phyloP scores from a whole-genome alignment of 2,888 invertebrate genomes.

The Pseudoips prasinana region DNA sequence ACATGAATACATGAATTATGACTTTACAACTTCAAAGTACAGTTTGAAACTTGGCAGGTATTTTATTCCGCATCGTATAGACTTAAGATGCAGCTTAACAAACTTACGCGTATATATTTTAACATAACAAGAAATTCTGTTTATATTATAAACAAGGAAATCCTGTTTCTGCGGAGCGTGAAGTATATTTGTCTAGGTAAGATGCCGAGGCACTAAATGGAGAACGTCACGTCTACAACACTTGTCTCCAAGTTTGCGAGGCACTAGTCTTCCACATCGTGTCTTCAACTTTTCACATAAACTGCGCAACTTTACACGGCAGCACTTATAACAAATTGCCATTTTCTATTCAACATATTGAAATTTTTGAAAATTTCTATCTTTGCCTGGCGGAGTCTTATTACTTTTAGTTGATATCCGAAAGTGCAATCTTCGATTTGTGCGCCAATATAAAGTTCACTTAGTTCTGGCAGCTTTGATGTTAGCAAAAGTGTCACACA shows the following conservation, averaged over 20 bases:
- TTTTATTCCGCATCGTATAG: slow-evolving; percentile 9
- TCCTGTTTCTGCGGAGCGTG: slow-evolving; percentile 32
- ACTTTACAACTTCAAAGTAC: slow-evolving; percentile 9
- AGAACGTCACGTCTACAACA: slow-evolving; percentile 68
- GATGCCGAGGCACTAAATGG: slow-evolving; percentile 47
- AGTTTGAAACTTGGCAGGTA: slow-evolving; percentile 7
- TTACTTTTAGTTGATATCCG: slow-evolving; percentile 28
- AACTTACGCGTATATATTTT: slow-evolving; percentile 30
- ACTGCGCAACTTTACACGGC: slow-evolving; percentile 66
- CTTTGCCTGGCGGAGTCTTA: slow-evolving; percentile 25
- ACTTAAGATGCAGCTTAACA: slow-evolving; percentile 24
- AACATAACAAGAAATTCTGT: slow-evolving; percentile 30
- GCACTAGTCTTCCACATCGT: slow-evolving; percentile 52
- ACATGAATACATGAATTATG: neutral
- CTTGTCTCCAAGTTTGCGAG: slow-evolving; percentile 66
- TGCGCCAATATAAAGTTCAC: slow-evolving; percentile 14
- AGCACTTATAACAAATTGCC: slow-evolving; percentile 63
- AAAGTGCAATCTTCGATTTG: slow-evolving; percentile 23
- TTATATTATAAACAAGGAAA: slow-evolving; percentile 35
- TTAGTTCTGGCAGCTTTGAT: slow-evolving; percentile 2
- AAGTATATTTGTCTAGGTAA: slow-evolving; percentile 49
- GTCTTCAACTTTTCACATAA: slow-evolving; percentile 76
- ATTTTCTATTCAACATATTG: slow-evolving; percentile 63
- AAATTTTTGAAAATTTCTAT: slow-evolving; percentile 45
- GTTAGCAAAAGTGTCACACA: slow-evolving; percentile 8